These are phyloP conservation scores for Clarias gariepinus DNA, from an alignment of 2,113 vertebrate genomes.

Conservation along the genomic window DNA sequence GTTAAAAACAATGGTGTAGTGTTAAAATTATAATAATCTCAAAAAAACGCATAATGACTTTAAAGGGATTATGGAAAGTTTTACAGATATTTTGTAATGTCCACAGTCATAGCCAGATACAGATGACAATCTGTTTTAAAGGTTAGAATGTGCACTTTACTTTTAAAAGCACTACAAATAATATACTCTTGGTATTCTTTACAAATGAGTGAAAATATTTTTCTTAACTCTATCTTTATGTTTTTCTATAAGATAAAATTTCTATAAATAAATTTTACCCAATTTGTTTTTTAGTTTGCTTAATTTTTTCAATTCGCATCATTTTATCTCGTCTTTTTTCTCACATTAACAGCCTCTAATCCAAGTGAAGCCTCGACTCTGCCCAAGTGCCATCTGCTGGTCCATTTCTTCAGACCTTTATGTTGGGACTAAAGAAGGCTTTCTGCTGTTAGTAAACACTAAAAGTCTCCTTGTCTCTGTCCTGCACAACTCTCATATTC, in stretches of 20 bases:
- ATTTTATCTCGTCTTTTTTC: conserved; percentile 37
- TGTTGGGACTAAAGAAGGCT: conserved; percentile 82
- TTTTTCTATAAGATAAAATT: neutral
- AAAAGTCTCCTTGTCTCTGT: conserved; percentile 70
- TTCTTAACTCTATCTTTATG: too few relatives aligned
- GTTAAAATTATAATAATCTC: too few relatives aligned
- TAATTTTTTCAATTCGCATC: neutral
- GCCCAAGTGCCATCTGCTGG: conserved; percentile 86
- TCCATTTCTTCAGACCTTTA: conserved; percentile 79
- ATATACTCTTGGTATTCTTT: too few relatives aligned
- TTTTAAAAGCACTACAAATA: too few relatives aligned
- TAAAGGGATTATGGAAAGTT: too few relatives aligned
- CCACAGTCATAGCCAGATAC: too few relatives aligned
- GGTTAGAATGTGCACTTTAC: too few relatives aligned
- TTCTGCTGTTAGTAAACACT: conserved; percentile 75
- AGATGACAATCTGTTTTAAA: too few relatives aligned
- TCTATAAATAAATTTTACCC: neutral
- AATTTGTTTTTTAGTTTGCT: neutral
- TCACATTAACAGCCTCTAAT: conserved; percentile 71
- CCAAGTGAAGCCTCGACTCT: conserved; percentile 66
- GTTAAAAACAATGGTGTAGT: too few relatives aligned
- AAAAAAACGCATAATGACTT: too few relatives aligned
- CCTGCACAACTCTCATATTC: conserved; percentile 59
- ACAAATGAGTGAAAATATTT: too few relatives aligned
- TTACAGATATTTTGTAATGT: too few relatives aligned